Percentiles rank a stretch among this genome's conserved stretches.
Evolutionary conservation across 2,888 invertebrate species (phyloP).

Genomic region (Toxonevra muliebris): DNA sequence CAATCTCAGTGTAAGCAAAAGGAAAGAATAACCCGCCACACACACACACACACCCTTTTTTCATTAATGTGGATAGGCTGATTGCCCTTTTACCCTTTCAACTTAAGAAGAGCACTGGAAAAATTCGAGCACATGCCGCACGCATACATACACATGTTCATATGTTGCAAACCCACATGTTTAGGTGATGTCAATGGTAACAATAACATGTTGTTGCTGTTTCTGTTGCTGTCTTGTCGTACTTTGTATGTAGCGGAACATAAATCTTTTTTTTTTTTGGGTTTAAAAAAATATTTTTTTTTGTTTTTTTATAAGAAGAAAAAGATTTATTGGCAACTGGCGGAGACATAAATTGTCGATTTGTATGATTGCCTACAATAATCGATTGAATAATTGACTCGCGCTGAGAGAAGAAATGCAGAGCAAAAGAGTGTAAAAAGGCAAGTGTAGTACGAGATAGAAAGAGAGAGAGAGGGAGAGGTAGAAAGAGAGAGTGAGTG

Average conservation of each 20-base stretch:
- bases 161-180: conserved; percentile 45
- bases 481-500: no score
- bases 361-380: conserved; percentile 64
- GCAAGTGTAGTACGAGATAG: no score
- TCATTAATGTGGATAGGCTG: background rate
- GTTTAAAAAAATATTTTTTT: conserved; percentile 29
- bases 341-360: conserved; percentile 59
- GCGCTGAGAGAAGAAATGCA: conserved; percentile 16
- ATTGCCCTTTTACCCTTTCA: background rate
- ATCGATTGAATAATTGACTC: conserved; percentile 56
- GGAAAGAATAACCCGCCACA: background rate
- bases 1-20: no score
- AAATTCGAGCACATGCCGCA: background rate
- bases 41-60: conserved; percentile 15
- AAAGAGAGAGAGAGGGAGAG: no score
- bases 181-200: conserved; percentile 41
- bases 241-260: background rate
- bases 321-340: conserved; percentile 60
- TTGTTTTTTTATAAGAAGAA: conserved; percentile 35
- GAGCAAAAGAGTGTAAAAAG: no score
- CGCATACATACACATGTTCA: conserved; percentile 20
- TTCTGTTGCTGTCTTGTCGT: conserved; percentile 5
- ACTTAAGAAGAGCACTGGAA: background rate
- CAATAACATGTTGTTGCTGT: conserved; percentile 27
- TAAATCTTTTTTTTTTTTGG: conserved; percentile 28